Evolutionary conservation across 1,140 invertebrate genomes (phyloP).

Genomic region (Drosophila triauraria): DNA sequence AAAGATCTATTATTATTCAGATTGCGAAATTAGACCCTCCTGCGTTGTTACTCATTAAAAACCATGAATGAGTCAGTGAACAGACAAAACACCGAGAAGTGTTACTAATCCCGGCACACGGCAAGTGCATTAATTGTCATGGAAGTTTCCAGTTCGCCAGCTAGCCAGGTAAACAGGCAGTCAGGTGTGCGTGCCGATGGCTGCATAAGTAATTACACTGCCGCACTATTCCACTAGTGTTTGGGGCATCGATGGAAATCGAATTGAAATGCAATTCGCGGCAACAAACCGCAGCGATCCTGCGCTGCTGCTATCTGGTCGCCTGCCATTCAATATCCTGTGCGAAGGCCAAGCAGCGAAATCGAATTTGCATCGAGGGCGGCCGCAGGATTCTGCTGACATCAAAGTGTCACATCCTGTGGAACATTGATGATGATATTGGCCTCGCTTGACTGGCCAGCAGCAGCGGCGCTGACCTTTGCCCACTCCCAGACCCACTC

Average conservation of each 20-base stretch:
- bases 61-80: background rate
- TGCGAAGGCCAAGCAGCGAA: conserved; percentile 51
- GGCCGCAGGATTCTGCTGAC: conserved; percentile 38
- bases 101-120: background rate
- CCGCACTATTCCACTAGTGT: conserved; percentile 7
- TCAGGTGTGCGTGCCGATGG: conserved; percentile 18
- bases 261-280: conserved; percentile 52
- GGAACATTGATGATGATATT: conserved; percentile 45
- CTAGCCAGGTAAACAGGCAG: too few species aligned
- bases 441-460: conserved; percentile 34
- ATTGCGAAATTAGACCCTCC: background rate
- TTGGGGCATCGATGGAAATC: conserved; percentile 19
- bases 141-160: conserved; percentile 1
- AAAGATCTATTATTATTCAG: too few species aligned
- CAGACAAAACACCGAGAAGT: background rate
- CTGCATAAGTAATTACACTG: conserved; percentile 12
- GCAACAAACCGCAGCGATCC: conserved; percentile 34
- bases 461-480: conserved; percentile 38
- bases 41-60: conserved; percentile 9
- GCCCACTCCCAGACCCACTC: background rate
- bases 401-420: conserved; percentile 46
- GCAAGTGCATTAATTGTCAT: conserved; percentile 24
- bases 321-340: conserved; percentile 51
- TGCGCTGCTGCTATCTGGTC: background rate
- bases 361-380: conserved; percentile 62